These are phyloP conservation scores for Synaphobranchus kaupii DNA, from an alignment of 2,797 vertebrate species.

Conservation along the genomic window DNA sequence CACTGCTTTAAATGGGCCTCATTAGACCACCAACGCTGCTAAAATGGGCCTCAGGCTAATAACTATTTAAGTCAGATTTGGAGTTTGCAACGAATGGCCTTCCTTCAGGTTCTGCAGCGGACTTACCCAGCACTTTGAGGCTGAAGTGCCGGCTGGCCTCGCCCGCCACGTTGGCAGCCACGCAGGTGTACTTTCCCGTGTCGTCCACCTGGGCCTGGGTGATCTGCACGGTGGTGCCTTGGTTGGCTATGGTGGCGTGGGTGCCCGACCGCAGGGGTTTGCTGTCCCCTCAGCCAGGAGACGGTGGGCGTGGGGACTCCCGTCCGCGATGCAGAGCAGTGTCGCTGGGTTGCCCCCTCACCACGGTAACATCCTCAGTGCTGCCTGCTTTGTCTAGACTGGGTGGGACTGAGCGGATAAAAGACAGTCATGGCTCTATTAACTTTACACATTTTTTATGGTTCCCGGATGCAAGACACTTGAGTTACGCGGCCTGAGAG, in stretches of 20 bases:
- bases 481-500: background rate
- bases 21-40: background rate
- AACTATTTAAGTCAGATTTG: background rate
- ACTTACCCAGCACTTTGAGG: conserved; percentile 87
- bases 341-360: conserved; percentile 76
- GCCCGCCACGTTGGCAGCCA: conserved; percentile 85
- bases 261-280: conserved; percentile 54
- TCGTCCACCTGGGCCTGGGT: conserved; percentile 64
- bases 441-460: background rate
- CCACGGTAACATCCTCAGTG: conserved; percentile 83
- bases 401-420: conserved; percentile 80
- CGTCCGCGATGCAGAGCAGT: conserved; percentile 81
- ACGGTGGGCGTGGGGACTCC: conserved; percentile 82
- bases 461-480: background rate
- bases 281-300: conserved; percentile 83
- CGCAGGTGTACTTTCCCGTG: conserved; percentile 83
- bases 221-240: conserved; percentile 81
- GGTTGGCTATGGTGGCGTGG: conserved; percentile 64
- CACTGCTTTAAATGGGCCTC: background rate
- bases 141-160: conserved; percentile 83
- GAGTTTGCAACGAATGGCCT: background rate
- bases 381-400: conserved; percentile 80
- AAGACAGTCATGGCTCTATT: background rate
- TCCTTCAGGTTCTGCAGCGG: conserved; percentile 14
- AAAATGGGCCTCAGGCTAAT: background rate